Evolutionary conservation across 2,113 vertebrate species (phyloP).

Genomic region (Tyrannus savana): DNA sequence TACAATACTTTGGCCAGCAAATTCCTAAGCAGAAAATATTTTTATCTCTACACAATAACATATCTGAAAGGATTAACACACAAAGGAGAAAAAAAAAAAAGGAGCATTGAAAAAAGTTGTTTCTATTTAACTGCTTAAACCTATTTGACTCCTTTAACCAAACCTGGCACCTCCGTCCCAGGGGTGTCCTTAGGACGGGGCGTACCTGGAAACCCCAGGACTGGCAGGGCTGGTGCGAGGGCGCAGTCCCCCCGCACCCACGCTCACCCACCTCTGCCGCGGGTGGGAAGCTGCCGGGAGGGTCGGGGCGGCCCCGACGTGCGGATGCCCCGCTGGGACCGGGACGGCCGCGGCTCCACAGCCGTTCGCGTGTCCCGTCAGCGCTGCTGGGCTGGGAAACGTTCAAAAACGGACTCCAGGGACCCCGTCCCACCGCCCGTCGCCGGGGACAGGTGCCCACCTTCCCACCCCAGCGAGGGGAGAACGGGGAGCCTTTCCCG

Average conservation of each 20-base stretch:
- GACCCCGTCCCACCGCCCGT: too few species aligned
- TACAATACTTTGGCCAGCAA: background rate
- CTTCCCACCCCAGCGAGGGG: background rate
- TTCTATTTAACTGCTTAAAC: background rate
- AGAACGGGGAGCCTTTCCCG: rapidly evolving
- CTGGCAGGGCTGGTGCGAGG: background rate
- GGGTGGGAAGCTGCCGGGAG: background rate
- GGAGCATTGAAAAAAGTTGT: background rate
- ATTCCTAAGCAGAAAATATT: background rate
- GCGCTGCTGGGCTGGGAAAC: background rate
- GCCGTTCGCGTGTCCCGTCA: background rate
- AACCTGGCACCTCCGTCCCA: background rate
- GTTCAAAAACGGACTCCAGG: background rate
- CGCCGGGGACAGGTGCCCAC: background rate
- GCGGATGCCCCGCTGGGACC: background rate
- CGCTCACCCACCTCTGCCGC: too few species aligned
- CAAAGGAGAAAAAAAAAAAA: background rate
- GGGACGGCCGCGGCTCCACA: background rate
- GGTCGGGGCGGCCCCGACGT: background rate
- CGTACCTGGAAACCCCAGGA: background rate
- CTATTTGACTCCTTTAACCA: background rate
- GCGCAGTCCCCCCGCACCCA: background rate
- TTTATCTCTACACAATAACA: background rate
- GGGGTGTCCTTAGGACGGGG: background rate
- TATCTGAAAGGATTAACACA: background rate